Evolutionary conservation across 2,797 vertebrate species (phyloP), one percentile per base, ranked within the genome.

Genomic region (Typhlichthys subterraneus): DNA sequence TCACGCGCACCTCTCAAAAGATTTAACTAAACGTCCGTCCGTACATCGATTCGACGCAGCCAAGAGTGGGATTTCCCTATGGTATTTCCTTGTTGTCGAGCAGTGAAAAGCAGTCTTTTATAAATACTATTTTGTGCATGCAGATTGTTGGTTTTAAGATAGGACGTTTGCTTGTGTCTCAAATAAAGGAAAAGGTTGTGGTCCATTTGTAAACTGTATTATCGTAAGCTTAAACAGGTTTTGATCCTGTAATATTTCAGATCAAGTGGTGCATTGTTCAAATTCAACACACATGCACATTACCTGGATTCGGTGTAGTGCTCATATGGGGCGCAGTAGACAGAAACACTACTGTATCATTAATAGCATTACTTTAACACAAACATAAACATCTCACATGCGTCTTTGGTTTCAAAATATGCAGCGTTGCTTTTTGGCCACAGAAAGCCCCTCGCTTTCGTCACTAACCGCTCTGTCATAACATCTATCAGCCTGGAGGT

Each of bases 101-200:
- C 23, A 23, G 23, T 23, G 23, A 23, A 23, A 23, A 23, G 23
- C 23, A 23, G 23, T 23, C 23, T 23, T 23, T 23, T 23, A 23
- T 17, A 4, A 23, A 23, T 23, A 23, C 3, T 23, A 23, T 23
- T 23, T 23, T 3, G 3, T 23, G 3, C 3, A 23, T 23, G 23
- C 23, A 23, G 23, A 23, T 3, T 4, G 23, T 19, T 38, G 33
- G 33, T 38, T 38, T 38, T 38, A 38, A 6, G 33, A 3, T 38
- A 38, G 33, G 33, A 38, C 64, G 74, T 29, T 55, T 12, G n/a
- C 59, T 72, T 54, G 55, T 66, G 70, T 66, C 61, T 71, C 46
- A 53, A 72, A 75, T 69, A 53, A 68, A 38, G 15, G 45, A 67
- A 23, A 50, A 64, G 53, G 45, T 58, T 69, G 57, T 67, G 75